These are phyloP conservation scores for Acropternis orthonyx DNA, from an alignment of 2,797 vertebrate genomes.

Conservation along the genomic window DNA sequence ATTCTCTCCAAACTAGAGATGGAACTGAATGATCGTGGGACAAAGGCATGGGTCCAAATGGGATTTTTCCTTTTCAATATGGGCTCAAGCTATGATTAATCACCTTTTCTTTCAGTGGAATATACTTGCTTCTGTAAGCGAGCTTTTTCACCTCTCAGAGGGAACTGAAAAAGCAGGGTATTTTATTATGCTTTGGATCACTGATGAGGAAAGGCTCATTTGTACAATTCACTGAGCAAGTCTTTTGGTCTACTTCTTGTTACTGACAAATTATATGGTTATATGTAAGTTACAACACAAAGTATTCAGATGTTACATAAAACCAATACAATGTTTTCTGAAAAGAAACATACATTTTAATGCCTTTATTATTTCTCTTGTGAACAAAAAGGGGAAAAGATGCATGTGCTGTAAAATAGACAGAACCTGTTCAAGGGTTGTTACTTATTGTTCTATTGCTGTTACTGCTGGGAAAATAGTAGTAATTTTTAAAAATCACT, in stretches of 20 bases:
- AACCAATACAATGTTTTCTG: not conserved
- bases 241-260: slow-evolving; percentile 26
- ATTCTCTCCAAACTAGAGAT: not conserved
- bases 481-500: not conserved
- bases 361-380: slow-evolving; percentile 27
- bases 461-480: not conserved
- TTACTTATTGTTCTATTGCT: not conserved
- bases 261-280: slow-evolving; percentile 18
- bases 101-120: slow-evolving; percentile 10
- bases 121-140: not conserved
- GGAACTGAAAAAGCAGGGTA: not conserved
- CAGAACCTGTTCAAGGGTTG: not conserved
- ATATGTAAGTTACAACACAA: not conserved
- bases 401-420: not conserved
- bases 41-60: not conserved
- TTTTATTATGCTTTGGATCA: slow-evolving; percentile 39
- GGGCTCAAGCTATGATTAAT: slow-evolving; percentile 10
- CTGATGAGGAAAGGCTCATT: slow-evolving; percentile 52
- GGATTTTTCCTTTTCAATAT: not conserved
- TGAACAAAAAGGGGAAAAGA: not conserved
- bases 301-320: slow-evolving; percentile 15
- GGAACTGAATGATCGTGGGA: slow-evolving; percentile 7
- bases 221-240: slow-evolving; percentile 49
- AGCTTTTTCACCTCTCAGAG: slow-evolving; percentile 24
- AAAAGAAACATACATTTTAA: slow-evolving; percentile 16